A percentile compares a stretch with the other conserved stretches of the same genome.
Evolutionary conservation across 2,797 vertebrate species (phyloP).

Genomic region (Etheostoma perlongum): DNA sequence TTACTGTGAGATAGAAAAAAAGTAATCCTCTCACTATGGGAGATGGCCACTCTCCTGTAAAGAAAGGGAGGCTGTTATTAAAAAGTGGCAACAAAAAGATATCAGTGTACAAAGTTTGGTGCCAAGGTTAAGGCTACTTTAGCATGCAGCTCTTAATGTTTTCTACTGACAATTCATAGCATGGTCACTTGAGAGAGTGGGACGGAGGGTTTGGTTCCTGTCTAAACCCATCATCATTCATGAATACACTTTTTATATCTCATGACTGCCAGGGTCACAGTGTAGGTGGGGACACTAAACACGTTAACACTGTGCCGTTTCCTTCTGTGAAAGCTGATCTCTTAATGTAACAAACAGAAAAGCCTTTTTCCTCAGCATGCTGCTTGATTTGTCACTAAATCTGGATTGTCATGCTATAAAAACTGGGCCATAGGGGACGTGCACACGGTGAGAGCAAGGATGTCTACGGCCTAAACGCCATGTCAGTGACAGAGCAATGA

Average conservation of each 20-base stretch:
- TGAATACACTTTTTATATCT: constrained; percentile 55
- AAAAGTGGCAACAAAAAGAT: constrained; percentile 73
- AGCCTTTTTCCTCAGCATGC: constrained; percentile 42
- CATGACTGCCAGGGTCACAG: constrained; percentile 61
- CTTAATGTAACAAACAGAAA: constrained; percentile 81
- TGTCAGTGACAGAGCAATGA: constrained; percentile 78
- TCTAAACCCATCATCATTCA: constrained; percentile 67
- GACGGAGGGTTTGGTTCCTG: constrained; percentile 42
- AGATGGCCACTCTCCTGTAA: constrained; percentile 54
- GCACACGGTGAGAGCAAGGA: constrained; percentile 55
- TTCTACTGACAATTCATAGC: constrained; percentile 46
- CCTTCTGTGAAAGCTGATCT: constrained; percentile 66
- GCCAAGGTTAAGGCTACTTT: constrained; percentile 53
- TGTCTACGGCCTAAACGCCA: constrained; percentile 64
- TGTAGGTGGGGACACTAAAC: constrained; percentile 54
- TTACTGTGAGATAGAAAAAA: constrained; percentile 34
- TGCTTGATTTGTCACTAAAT: constrained; percentile 78
- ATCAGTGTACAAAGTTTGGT: constrained; percentile 55
- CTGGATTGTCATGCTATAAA: constrained; percentile 72
- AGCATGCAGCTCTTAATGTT: constrained; percentile 13
- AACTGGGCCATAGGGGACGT: constrained; percentile 54
- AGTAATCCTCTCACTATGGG: constrained; percentile 66
- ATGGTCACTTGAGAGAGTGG: constrained; percentile 47
- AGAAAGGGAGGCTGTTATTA: constrained; percentile 50
- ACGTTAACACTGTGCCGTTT: constrained; percentile 52